phyloP scores from a whole-genome alignment of 2,113 vertebrate species.

The Calypte anna region DNA sequence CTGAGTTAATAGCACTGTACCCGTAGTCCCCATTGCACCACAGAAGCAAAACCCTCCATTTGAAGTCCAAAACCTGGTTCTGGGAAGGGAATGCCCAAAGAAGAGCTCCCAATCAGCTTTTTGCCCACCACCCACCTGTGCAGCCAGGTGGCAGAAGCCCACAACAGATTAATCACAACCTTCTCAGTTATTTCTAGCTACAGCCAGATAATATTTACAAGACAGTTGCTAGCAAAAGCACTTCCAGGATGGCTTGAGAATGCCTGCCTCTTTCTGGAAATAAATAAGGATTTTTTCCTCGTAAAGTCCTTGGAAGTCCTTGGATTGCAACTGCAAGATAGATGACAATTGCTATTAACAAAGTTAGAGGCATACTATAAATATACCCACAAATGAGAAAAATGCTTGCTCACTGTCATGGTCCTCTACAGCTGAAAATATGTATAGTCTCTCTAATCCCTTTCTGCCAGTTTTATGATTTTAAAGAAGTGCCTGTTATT shows the following conservation, averaged over 20 bases:
- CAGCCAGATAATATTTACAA: fast-evolving
- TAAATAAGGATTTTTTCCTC: background rate
- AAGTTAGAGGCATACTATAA: background rate
- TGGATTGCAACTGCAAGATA: background rate
- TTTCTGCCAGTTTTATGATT: background rate
- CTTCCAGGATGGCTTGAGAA: background rate
- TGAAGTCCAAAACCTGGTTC: background rate
- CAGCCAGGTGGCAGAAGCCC: background rate
- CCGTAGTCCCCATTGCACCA: fast-evolving
- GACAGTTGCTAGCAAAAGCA: background rate
- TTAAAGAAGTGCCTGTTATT: background rate
- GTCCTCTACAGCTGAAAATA: fast-evolving
- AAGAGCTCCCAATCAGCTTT: background rate
- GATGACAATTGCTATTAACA: background rate
- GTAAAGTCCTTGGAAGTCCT: background rate
- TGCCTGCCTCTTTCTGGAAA: background rate
- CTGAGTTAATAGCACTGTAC: background rate
- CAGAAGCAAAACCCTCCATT: background rate
- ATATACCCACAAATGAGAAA: background rate
- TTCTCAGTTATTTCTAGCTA: background rate
- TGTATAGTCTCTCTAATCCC: fast-evolving
- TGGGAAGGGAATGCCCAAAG: fast-evolving
- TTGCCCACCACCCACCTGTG: background rate
- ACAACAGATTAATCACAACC: background rate
- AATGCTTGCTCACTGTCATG: background rate